These are phyloP conservation scores for Egretta garzetta DNA, from an alignment of 2,113 vertebrate species.

Conservation along the genomic window DNA sequence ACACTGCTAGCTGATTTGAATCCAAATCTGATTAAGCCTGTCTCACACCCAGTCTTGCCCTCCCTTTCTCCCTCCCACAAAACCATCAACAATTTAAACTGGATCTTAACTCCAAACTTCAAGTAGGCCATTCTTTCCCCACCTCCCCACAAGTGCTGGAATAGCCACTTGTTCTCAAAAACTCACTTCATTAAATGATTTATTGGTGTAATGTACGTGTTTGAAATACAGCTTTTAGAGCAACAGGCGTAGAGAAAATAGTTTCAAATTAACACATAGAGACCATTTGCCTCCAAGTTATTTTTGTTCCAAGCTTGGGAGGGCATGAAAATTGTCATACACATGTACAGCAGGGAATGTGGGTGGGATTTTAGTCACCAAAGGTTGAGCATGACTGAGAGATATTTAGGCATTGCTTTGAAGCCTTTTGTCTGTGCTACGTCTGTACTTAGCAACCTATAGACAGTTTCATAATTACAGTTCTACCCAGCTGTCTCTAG, in stretches of 20 bases:
- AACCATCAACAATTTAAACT: not conserved
- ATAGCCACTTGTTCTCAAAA: not conserved
- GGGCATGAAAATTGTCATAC: not conserved
- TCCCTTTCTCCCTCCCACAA: not conserved
- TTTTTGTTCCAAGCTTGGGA: not conserved
- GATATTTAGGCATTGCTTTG: too few species aligned
- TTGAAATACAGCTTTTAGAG: not conserved
- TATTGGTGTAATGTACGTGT: not conserved
- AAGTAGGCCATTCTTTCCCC: not conserved
- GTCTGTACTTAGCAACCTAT: too few species aligned
- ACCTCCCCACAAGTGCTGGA: not conserved
- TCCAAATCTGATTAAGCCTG: not conserved
- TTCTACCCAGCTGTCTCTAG: too few species aligned
- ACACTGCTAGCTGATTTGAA: not conserved
- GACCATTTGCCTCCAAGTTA: not conserved
- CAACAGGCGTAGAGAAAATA: not conserved
- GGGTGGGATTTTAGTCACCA: not conserved
- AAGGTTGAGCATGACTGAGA: too few species aligned
- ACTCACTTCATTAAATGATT: not conserved
- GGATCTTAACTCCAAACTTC: not conserved
- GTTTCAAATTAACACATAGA: not conserved
- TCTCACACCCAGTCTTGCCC: not conserved
- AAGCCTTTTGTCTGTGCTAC: too few species aligned
- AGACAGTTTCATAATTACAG: too few species aligned
- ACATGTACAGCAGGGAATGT: not conserved